These are phyloP conservation scores for Sitta europaea DNA, from an alignment of 2,113 vertebrate species.

Conservation along the genomic window DNA sequence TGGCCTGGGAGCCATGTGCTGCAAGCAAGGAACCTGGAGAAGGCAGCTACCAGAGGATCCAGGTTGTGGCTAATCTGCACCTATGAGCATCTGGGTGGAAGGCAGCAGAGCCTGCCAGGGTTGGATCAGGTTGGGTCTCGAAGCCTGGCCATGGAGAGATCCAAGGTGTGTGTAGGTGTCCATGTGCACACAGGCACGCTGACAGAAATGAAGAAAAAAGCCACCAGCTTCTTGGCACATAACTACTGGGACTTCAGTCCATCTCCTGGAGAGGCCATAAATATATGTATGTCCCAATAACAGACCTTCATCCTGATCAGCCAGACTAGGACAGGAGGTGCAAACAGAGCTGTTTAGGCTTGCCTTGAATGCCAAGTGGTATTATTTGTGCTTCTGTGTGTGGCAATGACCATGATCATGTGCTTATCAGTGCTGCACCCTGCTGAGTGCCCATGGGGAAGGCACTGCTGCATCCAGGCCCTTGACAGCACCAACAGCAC, in stretches of 20 bases:
- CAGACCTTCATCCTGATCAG: background rate
- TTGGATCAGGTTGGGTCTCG: fast-evolving
- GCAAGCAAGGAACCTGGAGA: background rate
- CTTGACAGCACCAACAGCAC: fast-evolving
- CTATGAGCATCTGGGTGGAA: fast-evolving
- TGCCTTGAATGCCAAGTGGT: background rate
- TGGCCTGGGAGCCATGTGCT: background rate
- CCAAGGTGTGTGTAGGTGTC: background rate
- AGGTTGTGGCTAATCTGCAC: fast-evolving
- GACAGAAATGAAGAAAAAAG: background rate
- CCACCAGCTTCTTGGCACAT: background rate
- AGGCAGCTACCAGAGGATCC: background rate
- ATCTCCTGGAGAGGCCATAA: too few relatives aligned
- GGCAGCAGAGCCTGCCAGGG: background rate
- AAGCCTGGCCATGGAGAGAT: background rate
- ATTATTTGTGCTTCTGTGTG: background rate
- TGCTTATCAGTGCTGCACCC: background rate
- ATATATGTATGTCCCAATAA: fast-evolving
- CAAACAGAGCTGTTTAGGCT: background rate
- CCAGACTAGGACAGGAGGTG: background rate
- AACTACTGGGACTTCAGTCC: background rate
- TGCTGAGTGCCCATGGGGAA: too few relatives aligned
- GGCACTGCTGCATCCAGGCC: background rate
- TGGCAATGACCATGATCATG: background rate
- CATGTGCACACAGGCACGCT: fast-evolving